phyloP scores from a whole-genome alignment of 2,888 invertebrate species.

The Pristionchus mayeri region DNA sequence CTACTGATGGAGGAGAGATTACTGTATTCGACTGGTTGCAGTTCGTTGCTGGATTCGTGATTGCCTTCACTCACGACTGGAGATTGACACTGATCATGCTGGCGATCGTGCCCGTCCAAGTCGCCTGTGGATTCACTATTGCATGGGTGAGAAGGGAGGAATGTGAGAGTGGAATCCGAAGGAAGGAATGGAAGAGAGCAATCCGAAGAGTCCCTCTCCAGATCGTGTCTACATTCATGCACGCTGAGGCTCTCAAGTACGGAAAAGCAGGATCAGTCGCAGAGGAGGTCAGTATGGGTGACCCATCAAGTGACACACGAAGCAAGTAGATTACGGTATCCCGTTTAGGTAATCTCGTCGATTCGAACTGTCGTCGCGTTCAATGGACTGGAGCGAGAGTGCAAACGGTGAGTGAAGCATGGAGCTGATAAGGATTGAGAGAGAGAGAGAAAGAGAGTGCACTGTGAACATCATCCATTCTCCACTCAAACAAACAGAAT shows the following conservation, averaged over 20 bases:
- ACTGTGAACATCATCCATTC: background rate
- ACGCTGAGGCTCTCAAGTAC: constrained; percentile 77
- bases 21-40: constrained; percentile 47
- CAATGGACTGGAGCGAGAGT: constrained; percentile 74
- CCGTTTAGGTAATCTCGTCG: constrained; percentile 65
- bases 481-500: background rate
- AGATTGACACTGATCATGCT: constrained; percentile 75
- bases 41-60: constrained; percentile 70
- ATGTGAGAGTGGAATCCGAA: background rate
- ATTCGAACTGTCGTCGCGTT: constrained; percentile 75
- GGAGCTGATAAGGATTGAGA: background rate
- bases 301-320: constrained; percentile 52
- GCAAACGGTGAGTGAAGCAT: constrained; percentile 59
- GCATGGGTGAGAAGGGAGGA: constrained; percentile 60
- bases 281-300: constrained; percentile 58
- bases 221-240: constrained; percentile 78
- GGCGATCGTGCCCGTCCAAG: constrained; percentile 74
- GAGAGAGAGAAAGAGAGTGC: background rate
- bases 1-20: background rate
- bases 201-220: constrained; percentile 56
- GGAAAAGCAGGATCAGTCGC: constrained; percentile 76
- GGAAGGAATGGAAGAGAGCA: background rate
- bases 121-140: constrained; percentile 69
- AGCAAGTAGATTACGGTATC: background rate
- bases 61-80: constrained; percentile 76